These are phyloP conservation scores for Nineta flava DNA, from an alignment of 2,888 invertebrate species.

Conservation along the genomic window DNA sequence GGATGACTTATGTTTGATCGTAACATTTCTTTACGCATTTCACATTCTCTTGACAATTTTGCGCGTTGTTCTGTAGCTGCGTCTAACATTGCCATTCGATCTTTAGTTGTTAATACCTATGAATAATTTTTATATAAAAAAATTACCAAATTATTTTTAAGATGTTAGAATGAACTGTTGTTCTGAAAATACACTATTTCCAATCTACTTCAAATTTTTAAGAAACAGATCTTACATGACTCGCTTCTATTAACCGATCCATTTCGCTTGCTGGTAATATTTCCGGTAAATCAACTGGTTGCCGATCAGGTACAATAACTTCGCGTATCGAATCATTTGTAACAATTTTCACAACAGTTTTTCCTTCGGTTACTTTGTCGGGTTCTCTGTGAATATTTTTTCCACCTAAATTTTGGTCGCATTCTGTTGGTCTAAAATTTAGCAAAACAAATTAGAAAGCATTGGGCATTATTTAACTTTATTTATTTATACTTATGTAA, in stretches of 20 bases:
- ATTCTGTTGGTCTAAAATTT: constrained; percentile 17
- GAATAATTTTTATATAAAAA: background rate
- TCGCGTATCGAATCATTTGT: constrained; percentile 29
- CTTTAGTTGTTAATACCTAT: constrained; percentile 29
- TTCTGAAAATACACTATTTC: too few species aligned
- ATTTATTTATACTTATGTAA: background rate
- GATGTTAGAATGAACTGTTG: constrained; percentile 6
- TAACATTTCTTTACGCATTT: constrained; percentile 34
- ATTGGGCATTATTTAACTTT: background rate
- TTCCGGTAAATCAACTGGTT: constrained; percentile 37
- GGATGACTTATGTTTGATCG: constrained; percentile 26
- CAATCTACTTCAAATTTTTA: too few species aligned
- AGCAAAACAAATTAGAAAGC: background rate
- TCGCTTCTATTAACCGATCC: constrained; percentile 38
- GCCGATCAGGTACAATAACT: constrained; percentile 33
- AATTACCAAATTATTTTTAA: background rate
- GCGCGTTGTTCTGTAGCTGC: constrained; percentile 28
- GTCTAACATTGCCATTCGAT: constrained; percentile 28
- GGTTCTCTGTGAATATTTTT: constrained; percentile 23
- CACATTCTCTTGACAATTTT: constrained; percentile 37
- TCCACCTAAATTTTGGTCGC: constrained; percentile 21
- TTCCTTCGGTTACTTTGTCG: constrained; percentile 18
- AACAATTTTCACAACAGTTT: constrained; percentile 22
- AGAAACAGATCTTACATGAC: constrained; percentile 33
- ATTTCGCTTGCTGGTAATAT: constrained; percentile 43